phyloP scores from a whole-genome alignment of 2,113 vertebrate genomes.

The Megaleporinus macrocephalus region DNA sequence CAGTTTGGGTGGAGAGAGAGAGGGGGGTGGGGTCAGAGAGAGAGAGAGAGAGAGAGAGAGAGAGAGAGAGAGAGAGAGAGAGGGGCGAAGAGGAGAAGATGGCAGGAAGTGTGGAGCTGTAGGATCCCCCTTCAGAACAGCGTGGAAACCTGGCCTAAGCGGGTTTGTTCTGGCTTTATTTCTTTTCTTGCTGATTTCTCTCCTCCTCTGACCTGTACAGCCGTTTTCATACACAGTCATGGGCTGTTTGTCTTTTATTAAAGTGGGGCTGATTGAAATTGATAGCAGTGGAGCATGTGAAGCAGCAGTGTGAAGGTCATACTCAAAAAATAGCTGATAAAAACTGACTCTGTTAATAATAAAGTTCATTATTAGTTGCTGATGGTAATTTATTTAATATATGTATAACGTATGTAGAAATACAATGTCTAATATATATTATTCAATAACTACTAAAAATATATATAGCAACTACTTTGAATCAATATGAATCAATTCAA shows the following conservation, averaged over 20 bases:
- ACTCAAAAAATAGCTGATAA: neutral
- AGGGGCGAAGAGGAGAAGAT: constrained; percentile 11
- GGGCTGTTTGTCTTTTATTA: neutral
- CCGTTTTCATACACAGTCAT: neutral
- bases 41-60: constrained; percentile 22
- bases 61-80: constrained; percentile 12
- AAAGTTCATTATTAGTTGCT: neutral
- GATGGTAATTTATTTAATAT: too few species aligned
- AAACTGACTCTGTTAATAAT: neutral
- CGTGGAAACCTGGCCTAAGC: constrained; percentile 50
- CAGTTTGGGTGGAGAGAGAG: constrained; percentile 47
- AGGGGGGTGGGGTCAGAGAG: constrained; percentile 25
- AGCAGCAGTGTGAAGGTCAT: neutral
- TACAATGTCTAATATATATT: neutral
- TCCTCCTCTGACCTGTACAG: neutral
- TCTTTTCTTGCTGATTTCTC: neutral
- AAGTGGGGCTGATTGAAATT: neutral
- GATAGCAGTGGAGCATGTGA: neutral
- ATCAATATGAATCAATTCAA: too few species aligned
- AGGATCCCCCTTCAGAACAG: constrained; percentile 59
- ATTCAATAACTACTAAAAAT: neutral
- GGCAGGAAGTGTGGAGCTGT: constrained; percentile 56
- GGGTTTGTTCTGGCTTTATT: constrained; percentile 53
- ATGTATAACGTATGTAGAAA: too few species aligned
- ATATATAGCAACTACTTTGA: neutral